Evolutionary conservation across 2,888 invertebrate species (phyloP).

Genomic region (Dermolepida albohirtum): DNA sequence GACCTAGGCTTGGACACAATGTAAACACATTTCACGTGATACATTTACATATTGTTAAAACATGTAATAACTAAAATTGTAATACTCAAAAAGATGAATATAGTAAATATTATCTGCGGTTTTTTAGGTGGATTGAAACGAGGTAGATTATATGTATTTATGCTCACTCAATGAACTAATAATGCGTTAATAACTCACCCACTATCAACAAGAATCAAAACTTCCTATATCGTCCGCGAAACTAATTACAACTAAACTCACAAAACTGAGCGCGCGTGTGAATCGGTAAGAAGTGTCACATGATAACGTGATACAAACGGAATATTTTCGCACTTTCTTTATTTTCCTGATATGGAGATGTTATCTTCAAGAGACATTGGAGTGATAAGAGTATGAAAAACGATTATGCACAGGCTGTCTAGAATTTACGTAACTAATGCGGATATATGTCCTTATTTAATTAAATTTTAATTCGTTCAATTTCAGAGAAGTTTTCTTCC

Average conservation of each 20-base stretch:
- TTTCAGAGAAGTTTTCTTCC: no score
- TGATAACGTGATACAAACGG: slow-evolving; percentile 18
- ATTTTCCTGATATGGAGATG: slow-evolving; percentile 30
- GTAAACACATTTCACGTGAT: no score
- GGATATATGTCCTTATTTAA: no score
- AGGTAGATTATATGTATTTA: no score
- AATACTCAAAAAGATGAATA: no score
- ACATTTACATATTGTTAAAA: no score
- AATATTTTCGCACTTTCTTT: slow-evolving; percentile 24
- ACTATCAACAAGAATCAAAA: neutral
- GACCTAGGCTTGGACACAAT: no score
- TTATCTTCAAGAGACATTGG: slow-evolving; percentile 25
- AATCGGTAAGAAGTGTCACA: slow-evolving; percentile 34
- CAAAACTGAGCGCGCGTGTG: neutral
- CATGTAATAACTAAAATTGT: no score
- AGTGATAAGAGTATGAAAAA: slow-evolving; percentile 11
- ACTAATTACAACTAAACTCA: slow-evolving; percentile 29
- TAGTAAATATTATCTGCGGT: no score
- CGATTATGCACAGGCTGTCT: neutral
- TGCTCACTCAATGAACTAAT: neutral
- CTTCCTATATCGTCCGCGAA: slow-evolving; percentile 26
- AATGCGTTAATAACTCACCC: neutral
- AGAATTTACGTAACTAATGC: no score
- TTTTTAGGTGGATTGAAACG: no score
- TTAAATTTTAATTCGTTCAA: no score